Base-by-base conservation (phyloP, 2,113 vertebrate genomes). In the Menidia beryllina region DNA sequence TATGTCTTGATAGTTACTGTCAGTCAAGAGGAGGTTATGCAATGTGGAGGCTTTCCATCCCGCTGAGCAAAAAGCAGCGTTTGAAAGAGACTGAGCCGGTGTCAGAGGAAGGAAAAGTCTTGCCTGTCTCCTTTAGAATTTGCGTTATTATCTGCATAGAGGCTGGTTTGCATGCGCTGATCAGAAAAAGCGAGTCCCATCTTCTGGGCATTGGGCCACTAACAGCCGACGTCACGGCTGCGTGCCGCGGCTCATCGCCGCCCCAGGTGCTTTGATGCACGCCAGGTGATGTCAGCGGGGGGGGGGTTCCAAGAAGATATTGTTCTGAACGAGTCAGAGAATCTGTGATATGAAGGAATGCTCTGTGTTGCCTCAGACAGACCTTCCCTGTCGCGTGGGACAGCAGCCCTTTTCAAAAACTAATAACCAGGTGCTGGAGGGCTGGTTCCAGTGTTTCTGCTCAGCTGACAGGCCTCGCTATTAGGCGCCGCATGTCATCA, bases 371-470 rank as follows among this genome's bases (percentile, higher is more conserved):
- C 56, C 1, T 63, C 25, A 79, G 41, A 47, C 59, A 61, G 47
- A 81, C 74, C 43, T 45, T 51, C 25, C 48, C 50, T 59, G 27
- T 69, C 9, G 51, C 38, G 20, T 63, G 25, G 57, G 25, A 47
- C 48, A 48, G 48, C 30, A 6, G 49, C 55, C 57, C 70, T 71
- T 69, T 20, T 65, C 43, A 69, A 57, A 72, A 45, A 47, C 65
- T 82, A 87, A 86, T 75, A 73, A 84, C 72, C 70, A 88, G 86
- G 85, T 88, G 75, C 30, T 56, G 63, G 1, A 8, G 19, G 36
- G 21, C 77, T 86, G n/a, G 56, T 75, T 75, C 63, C 59, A 70
- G 13, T 48, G 64, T n/a, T 62, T 66, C 63, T 38, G 11, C 67
- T 69, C 60, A 52, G 20, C 59, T 75, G 56, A 23, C 21, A 2